These are phyloP conservation scores for Parotocinclus haroldoi DNA, from an alignment of 2,797 vertebrate genomes.

Conservation along the genomic window DNA sequence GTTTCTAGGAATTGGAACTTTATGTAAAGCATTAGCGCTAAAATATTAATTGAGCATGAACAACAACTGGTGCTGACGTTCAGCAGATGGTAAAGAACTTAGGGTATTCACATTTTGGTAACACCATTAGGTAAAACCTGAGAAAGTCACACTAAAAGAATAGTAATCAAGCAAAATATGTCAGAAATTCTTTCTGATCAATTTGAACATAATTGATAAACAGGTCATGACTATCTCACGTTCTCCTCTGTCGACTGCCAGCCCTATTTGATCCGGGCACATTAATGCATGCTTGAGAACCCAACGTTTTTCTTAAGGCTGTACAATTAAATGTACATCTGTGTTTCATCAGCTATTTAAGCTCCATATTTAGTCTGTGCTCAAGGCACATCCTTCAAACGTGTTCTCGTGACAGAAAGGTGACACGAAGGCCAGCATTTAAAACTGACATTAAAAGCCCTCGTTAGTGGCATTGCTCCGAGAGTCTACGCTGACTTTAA, in stretches of 20 bases:
- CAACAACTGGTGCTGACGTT: slow-evolving; percentile 28
- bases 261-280: not conserved
- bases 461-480: slow-evolving; percentile 29
- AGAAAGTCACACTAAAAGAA: slow-evolving; percentile 15
- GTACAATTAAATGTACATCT: slow-evolving; percentile 33
- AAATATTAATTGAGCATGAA: not conserved
- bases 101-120: slow-evolving; percentile 24
- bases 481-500: slow-evolving; percentile 41
- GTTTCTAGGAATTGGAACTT: not conserved
- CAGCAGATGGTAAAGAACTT: slow-evolving; percentile 33
- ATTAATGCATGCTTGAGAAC: slow-evolving; percentile 9
- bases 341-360: slow-evolving; percentile 39
- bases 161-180: not conserved
- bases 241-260: not conserved
- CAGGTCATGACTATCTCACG: not conserved
- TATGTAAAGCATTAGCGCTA: slow-evolving; percentile 2
- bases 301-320: slow-evolving; percentile 18
- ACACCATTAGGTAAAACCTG: slow-evolving; percentile 10
- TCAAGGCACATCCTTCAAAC: slow-evolving; percentile 32
- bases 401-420: slow-evolving; percentile 33
- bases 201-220: too few relatives aligned
- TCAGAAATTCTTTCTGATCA: not conserved
- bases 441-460: slow-evolving; percentile 30
- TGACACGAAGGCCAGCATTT: slow-evolving; percentile 42
- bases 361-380: slow-evolving; percentile 43